Percentiles rank a stretch among this genome's conserved stretches.
Conservation (phyloP, 2,113 vertebrate genomes). For the Boleophthalmus pectinirostris region DNA sequence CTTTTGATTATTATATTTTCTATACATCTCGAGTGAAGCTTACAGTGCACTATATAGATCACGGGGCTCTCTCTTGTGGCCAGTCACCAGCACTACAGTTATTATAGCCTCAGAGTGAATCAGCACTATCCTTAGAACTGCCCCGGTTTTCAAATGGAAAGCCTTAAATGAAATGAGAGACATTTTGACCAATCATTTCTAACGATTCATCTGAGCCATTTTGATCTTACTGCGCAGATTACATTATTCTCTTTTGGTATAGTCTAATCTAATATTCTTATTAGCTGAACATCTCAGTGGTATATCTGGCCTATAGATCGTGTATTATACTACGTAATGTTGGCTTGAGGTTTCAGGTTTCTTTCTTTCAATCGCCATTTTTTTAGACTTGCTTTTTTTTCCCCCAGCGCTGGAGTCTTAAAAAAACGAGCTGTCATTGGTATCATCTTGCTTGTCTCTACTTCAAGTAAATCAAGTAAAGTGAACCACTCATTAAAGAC, state of each 20-base stretch:
- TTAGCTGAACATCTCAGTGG: neutral
- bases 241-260: neutral
- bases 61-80: conserved; percentile 73
- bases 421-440: conserved; percentile 65
- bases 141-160: conserved; percentile 25
- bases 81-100: conserved; percentile 54
- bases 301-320: neutral
- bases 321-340: neutral
- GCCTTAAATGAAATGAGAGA: conserved; percentile 29
- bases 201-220: neutral
- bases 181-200: conserved; percentile 11
- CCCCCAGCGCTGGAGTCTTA: conserved; percentile 70
- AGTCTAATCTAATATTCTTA: neutral
- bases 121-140: conserved; percentile 62
- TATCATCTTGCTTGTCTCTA: conserved; percentile 68
- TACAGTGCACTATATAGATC: conserved; percentile 32
- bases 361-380: neutral
- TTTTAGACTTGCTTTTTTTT: conserved; percentile 46
- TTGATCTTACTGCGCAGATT: neutral
- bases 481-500: conserved; percentile 64
- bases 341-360: neutral
- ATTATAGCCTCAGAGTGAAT: conserved; percentile 62
- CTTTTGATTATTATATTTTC: neutral
- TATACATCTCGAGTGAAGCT: neutral
- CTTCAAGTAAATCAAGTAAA: conserved; percentile 58